Evolutionary conservation across 2,797 vertebrate species (phyloP).

Genomic region (Tokudaia muenninki): DNA sequence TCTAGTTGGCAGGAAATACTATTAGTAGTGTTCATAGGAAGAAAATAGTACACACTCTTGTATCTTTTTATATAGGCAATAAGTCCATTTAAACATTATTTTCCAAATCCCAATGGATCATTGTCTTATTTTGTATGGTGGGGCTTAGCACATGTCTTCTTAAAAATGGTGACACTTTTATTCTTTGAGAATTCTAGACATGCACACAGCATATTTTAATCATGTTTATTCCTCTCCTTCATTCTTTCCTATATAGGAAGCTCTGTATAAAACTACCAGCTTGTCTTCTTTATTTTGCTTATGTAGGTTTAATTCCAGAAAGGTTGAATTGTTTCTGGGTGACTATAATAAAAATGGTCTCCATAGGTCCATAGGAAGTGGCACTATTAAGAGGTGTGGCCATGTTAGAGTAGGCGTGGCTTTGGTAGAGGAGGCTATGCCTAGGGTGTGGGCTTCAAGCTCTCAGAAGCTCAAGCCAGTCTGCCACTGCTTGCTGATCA

Average conservation of each 20-base stretch:
- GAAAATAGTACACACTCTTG: not conserved
- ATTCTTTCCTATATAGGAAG: not conserved
- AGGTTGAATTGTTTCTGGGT: not conserved
- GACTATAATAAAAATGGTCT: not conserved
- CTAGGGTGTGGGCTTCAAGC: not conserved
- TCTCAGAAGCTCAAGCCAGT: not conserved
- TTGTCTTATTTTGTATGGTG: not conserved
- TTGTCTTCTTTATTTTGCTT: not conserved
- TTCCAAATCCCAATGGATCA: not conserved
- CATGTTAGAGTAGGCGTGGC: not conserved
- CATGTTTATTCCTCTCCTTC: not conserved
- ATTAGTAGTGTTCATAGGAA: not conserved
- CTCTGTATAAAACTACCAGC: not conserved
- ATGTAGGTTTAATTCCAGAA: not conserved
- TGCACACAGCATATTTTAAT: not conserved
- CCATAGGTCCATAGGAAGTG: not conserved
- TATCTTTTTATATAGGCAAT: not conserved
- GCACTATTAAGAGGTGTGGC: not conserved
- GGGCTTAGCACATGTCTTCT: not conserved
- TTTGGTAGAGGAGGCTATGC: not conserved
- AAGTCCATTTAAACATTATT: not conserved
- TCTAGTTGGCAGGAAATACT: constrained; percentile 39
- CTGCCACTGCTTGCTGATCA: not conserved
- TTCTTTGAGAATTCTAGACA: not conserved
- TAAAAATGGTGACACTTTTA: not conserved